phyloP scores from a whole-genome alignment of 2,113 vertebrate genomes.

The Glareola pratincola region DNA sequence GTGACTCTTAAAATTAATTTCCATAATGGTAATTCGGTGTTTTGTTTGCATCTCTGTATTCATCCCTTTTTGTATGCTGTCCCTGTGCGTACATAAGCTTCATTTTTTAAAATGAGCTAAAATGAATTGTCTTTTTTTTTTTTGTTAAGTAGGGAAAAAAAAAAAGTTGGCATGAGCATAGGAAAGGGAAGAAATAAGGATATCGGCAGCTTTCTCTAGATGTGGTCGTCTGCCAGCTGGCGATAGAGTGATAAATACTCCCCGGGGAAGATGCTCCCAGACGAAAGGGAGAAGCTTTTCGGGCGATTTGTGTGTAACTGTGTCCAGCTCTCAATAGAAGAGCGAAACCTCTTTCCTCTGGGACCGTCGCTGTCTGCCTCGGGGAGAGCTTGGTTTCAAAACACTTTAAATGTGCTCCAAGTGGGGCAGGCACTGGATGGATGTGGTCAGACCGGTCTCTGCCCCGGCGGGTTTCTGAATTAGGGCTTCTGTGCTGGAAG shows the following conservation, averaged over 20 bases:
- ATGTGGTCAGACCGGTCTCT: background rate
- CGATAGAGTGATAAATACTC: background rate
- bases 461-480: background rate
- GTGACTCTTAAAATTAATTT: constrained; percentile 62
- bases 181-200: background rate
- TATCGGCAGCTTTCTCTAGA: background rate
- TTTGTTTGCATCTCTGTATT: background rate
- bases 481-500: too few species aligned
- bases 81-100: background rate
- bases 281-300: rapidly evolving
- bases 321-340: rapidly evolving
- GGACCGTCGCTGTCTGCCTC: rapidly evolving
- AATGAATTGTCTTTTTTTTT: background rate
- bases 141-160: background rate
- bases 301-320: background rate
- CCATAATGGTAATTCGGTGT: background rate
- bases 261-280: background rate
- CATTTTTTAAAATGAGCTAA: background rate
- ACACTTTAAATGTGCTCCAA: rapidly evolving
- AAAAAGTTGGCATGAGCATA: background rate
- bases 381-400: background rate
- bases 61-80: background rate
- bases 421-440: rapidly evolving
- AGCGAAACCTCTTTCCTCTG: background rate
- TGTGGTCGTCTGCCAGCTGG: background rate